A percentile compares a stretch with the other conserved stretches of the same genome.
Evolutionary conservation across 2,797 vertebrate genomes (phyloP).

Genomic region (Lophius americanus): DNA sequence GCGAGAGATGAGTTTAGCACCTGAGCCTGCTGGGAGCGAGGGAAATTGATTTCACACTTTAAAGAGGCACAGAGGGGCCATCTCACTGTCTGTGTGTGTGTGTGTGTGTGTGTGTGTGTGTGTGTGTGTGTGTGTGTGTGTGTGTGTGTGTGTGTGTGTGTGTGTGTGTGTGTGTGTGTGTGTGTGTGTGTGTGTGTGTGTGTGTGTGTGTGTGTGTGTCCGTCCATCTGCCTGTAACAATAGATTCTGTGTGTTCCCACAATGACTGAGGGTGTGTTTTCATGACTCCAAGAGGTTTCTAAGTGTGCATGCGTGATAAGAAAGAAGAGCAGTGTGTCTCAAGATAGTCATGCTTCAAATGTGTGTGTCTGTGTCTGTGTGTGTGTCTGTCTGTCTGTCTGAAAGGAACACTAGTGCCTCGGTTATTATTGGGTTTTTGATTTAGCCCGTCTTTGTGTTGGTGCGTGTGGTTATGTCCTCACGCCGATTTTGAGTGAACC

Average conservation of each 20-base stretch:
- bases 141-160: slow-evolving; percentile 39
- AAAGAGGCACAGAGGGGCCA: slow-evolving; percentile 57
- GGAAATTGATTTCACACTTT: slow-evolving; percentile 83
- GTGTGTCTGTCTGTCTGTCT: background rate
- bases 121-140: slow-evolving; percentile 39
- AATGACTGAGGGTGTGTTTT: slow-evolving; percentile 44
- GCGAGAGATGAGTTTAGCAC: slow-evolving; percentile 82
- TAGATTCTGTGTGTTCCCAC: slow-evolving; percentile 16
- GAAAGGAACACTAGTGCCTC: no score
- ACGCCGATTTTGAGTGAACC: no score
- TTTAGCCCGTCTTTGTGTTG: no score
- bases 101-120: slow-evolving; percentile 20
- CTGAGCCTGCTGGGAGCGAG: slow-evolving; percentile 66
- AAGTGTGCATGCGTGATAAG: slow-evolving; percentile 1
- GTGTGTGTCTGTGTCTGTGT: slow-evolving; percentile 6
- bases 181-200: slow-evolving; percentile 17
- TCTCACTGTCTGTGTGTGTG: slow-evolving; percentile 41
- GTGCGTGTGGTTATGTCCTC: no score
- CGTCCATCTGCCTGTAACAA: slow-evolving; percentile 28
- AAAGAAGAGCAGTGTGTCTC: background rate
- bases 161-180: slow-evolving; percentile 43
- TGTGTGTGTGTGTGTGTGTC: slow-evolving; percentile 37
- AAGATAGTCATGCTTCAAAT: background rate
- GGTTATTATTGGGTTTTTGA: no score
- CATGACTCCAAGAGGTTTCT: slow-evolving; percentile 36